These are phyloP conservation scores for Leptinotarsa tumamoca DNA, from an alignment of 2,888 invertebrate species.

Conservation along the genomic window DNA sequence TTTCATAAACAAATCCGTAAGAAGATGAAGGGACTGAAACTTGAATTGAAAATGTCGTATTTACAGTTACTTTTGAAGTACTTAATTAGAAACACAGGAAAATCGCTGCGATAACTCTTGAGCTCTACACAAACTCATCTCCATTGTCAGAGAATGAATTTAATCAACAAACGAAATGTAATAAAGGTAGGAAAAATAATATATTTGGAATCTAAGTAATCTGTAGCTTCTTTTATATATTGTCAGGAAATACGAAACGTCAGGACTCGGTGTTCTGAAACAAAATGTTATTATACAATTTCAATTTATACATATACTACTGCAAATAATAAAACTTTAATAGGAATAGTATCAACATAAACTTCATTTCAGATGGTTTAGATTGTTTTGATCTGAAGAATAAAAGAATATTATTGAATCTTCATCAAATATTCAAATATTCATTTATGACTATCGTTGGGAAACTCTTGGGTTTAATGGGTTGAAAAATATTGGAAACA, in stretches of 20 bases:
- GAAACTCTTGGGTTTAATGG: too few relatives aligned
- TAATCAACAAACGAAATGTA: constrained; percentile 1
- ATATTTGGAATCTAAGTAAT: neutral
- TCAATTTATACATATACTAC: too few relatives aligned
- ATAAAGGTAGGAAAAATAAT: neutral
- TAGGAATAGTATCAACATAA: too few relatives aligned
- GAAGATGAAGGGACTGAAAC: constrained; percentile 1
- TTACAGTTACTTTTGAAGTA: constrained; percentile 13
- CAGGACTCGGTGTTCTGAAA: too few relatives aligned
- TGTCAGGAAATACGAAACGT: neutral
- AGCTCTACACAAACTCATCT: neutral
- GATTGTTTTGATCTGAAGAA: too few relatives aligned
- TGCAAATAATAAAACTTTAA: too few relatives aligned
- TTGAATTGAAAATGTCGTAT: neutral
- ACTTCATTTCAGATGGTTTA: too few relatives aligned
- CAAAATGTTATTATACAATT: too few relatives aligned
- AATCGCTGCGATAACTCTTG: neutral
- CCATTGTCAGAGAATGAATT: constrained; percentile 4
- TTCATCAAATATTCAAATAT: too few relatives aligned
- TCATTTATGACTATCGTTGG: too few relatives aligned
- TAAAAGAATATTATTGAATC: too few relatives aligned
- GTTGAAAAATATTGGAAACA: too few relatives aligned
- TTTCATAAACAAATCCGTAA: constrained; percentile 1
- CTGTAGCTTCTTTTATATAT: neutral
- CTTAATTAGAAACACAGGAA: constrained; percentile 6